phyloP scores from a whole-genome alignment of 2,113 vertebrate species.

The Grallaria varia region DNA sequence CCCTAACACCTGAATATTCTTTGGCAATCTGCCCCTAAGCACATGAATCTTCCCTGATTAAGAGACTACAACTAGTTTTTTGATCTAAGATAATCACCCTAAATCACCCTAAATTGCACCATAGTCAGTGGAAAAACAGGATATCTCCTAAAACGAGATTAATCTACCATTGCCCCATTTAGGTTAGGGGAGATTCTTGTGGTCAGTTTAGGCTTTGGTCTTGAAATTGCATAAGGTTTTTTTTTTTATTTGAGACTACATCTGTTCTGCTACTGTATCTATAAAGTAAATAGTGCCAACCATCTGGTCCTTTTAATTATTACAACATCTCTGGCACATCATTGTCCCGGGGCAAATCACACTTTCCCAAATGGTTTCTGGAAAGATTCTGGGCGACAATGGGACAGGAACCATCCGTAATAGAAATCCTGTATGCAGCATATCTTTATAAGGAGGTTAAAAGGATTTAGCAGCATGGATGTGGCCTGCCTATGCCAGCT shows the following conservation, averaged over 20 bases:
- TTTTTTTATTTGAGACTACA: background rate
- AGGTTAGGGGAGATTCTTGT: background rate
- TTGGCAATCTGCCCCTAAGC: background rate
- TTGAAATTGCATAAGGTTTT: background rate
- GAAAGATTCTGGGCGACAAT: background rate
- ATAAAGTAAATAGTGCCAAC: background rate
- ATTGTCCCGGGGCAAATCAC: background rate
- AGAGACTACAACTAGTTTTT: background rate
- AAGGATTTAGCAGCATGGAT: background rate
- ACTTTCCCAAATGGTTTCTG: background rate
- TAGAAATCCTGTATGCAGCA: background rate
- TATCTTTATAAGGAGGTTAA: background rate
- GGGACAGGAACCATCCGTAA: background rate
- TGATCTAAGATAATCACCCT: background rate
- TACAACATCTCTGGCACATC: background rate
- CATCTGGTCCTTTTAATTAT: constrained; percentile 30
- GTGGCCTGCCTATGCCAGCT: background rate
- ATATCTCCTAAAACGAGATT: background rate
- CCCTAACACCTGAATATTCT: background rate
- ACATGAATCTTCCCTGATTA: background rate
- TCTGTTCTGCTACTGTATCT: background rate
- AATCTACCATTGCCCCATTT: background rate
- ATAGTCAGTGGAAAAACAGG: background rate
- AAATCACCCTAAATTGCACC: background rate
- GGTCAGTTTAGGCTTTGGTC: background rate